Evolutionary conservation across 1,140 invertebrate genomes (phyloP).

Genomic region (Campoletis sonorensis): DNA sequence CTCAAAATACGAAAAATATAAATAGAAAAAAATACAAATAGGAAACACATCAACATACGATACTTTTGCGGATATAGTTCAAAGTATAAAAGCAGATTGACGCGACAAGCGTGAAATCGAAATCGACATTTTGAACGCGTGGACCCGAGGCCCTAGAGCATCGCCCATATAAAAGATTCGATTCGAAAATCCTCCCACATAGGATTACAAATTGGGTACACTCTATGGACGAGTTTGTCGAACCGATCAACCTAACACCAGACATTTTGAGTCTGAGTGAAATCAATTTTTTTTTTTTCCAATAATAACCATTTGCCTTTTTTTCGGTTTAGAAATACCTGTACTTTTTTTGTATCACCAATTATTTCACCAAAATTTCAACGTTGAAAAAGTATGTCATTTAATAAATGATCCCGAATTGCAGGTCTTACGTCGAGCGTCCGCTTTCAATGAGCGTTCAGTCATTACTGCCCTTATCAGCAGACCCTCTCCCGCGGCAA

Average conservation of each 20-base stretch:
- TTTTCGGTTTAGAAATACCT: too few relatives aligned
- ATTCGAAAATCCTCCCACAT: slow-evolving; percentile 3
- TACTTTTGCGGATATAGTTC: slow-evolving; percentile 10
- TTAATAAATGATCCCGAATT: too few relatives aligned
- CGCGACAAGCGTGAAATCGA: slow-evolving; percentile 23
- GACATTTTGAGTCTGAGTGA: not conserved
- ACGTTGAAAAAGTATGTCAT: too few relatives aligned
- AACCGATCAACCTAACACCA: not conserved
- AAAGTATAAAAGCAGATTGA: slow-evolving; percentile 16
- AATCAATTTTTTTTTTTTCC: not conserved
- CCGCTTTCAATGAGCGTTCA: too few relatives aligned
- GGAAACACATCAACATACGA: not conserved
- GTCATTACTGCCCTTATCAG: too few relatives aligned
- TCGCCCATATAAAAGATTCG: not conserved
- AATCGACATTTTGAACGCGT: slow-evolving; percentile 9
- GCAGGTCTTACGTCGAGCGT: too few relatives aligned
- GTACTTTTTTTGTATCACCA: too few relatives aligned
- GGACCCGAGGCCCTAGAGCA: not conserved
- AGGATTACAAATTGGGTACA: not conserved
- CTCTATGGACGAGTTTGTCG: not conserved
- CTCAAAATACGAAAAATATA: not conserved
- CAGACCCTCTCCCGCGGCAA: too few relatives aligned
- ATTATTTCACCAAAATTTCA: too few relatives aligned
- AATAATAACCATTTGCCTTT: too few relatives aligned
- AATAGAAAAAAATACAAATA: too few relatives aligned